These are phyloP conservation scores for Gryllus bimaculatus DNA, from an alignment of 1,140 invertebrate species.

Conservation along the genomic window DNA sequence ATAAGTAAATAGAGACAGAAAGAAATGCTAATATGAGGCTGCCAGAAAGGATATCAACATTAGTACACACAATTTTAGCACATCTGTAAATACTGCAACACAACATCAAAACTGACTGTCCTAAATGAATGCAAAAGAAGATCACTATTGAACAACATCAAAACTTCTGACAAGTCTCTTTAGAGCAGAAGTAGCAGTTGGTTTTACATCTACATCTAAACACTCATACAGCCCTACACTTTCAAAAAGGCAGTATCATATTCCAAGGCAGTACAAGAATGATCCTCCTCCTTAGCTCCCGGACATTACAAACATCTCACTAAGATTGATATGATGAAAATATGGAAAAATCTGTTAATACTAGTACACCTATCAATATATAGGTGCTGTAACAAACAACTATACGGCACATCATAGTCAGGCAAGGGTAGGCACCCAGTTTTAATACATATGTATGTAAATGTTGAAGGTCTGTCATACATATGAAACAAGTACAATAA, in stretches of 20 bases:
- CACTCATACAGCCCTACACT: conserved; percentile 9
- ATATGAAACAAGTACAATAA: neutral
- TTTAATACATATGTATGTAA: neutral
- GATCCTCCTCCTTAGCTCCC: conserved; percentile 9
- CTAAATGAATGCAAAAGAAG: conserved; percentile 15
- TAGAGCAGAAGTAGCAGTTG: neutral
- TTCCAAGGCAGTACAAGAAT: conserved; percentile 16
- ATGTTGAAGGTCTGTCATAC: neutral
- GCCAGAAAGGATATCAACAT: conserved; percentile 8
- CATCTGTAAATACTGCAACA: conserved; percentile 10
- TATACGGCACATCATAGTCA: conserved; percentile 13
- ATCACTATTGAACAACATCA: conserved; percentile 8
- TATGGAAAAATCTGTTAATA: conserved; percentile 11
- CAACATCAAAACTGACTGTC: conserved; percentile 12
- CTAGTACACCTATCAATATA: neutral
- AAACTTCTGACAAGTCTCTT: neutral
- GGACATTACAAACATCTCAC: conserved; percentile 11
- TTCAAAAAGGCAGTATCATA: conserved; percentile 16
- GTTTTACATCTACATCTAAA: neutral
- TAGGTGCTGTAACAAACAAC: neutral
- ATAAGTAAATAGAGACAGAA: neutral
- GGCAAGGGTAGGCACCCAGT: neutral
- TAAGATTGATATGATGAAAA: conserved; percentile 14
- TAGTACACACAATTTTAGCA: conserved; percentile 6
- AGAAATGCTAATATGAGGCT: neutral